These are phyloP conservation scores for Rhombomys opimus DNA, from an alignment of 2,113 vertebrate species.

Conservation along the genomic window DNA sequence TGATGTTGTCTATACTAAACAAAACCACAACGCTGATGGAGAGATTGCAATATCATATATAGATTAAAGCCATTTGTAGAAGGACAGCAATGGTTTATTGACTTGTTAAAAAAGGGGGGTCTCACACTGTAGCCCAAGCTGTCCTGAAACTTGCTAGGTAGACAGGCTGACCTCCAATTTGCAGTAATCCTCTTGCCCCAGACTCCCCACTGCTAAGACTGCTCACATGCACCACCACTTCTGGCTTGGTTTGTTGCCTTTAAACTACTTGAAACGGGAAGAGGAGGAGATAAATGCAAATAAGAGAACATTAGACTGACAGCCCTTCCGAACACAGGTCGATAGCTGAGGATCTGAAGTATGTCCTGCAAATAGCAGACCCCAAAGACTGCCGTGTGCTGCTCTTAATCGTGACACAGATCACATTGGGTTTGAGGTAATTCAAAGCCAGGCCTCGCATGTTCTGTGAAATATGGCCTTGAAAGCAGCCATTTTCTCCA, in stretches of 20 bases:
- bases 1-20: not conserved
- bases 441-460: constrained; percentile 40
- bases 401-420: constrained; percentile 31
- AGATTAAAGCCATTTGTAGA: constrained; percentile 26
- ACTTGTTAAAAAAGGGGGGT: not conserved
- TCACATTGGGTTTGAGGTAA: constrained; percentile 33
- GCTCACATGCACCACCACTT: not conserved
- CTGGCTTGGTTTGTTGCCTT: not conserved
- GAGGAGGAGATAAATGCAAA: constrained; percentile 27
- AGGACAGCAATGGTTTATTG: not conserved
- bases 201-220: not conserved
- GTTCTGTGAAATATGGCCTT: constrained; percentile 62
- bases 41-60: not conserved
- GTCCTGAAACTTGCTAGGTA: not conserved
- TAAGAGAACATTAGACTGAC: not conserved
- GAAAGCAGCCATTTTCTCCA: constrained; percentile 69
- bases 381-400: not conserved
- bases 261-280: not conserved
- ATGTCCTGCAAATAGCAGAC: not conserved
- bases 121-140: not conserved
- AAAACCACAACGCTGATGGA: not conserved
- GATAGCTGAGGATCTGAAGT: not conserved
- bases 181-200: not conserved
- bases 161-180: not conserved
- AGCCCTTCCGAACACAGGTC: not conserved